A percentile compares a stretch with the other conserved stretches of the same genome.
phyloP scores from a whole-genome alignment of 2,888 invertebrate genomes.

The Labia minor region DNA sequence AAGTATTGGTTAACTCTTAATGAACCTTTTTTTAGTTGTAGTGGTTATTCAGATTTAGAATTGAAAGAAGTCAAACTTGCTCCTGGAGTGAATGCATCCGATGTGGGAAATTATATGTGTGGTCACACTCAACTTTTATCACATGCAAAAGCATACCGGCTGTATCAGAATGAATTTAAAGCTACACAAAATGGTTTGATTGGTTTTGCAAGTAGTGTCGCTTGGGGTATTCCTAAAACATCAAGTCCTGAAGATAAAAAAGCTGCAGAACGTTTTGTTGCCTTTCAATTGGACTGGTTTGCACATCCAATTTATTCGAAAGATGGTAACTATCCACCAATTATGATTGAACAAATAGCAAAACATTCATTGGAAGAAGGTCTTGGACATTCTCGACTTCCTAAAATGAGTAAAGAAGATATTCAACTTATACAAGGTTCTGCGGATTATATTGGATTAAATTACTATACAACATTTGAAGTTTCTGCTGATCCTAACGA shows the following conservation, averaged over 20 bases:
- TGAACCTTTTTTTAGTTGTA: conserved; percentile 41
- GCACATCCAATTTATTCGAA: background rate
- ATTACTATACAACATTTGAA: background rate
- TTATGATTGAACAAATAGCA: background rate
- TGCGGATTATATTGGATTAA: background rate
- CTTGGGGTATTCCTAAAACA: background rate
- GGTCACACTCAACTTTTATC: conserved; percentile 39
- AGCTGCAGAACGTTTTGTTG: background rate
- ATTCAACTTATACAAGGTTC: background rate
- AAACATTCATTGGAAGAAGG: too few species aligned
- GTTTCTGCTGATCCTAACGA: background rate
- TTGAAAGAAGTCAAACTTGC: conserved; percentile 18
- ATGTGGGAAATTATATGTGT: conserved; percentile 42
- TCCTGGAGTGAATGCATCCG: conserved; percentile 29
- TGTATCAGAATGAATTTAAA: conserved; percentile 31
- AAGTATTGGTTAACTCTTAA: conserved; percentile 47
- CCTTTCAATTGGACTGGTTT: background rate
- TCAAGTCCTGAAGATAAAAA: background rate
- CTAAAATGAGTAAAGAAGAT: background rate
- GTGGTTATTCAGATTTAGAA: conserved; percentile 26
- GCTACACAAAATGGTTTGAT: conserved; percentile 25
- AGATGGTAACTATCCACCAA: background rate
- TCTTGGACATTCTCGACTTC: background rate
- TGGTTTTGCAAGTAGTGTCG: background rate
- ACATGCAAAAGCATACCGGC: conserved; percentile 33